Base-by-base conservation (phyloP, 2,797 vertebrate genomes). In the Rhynchotus rufescens region DNA sequence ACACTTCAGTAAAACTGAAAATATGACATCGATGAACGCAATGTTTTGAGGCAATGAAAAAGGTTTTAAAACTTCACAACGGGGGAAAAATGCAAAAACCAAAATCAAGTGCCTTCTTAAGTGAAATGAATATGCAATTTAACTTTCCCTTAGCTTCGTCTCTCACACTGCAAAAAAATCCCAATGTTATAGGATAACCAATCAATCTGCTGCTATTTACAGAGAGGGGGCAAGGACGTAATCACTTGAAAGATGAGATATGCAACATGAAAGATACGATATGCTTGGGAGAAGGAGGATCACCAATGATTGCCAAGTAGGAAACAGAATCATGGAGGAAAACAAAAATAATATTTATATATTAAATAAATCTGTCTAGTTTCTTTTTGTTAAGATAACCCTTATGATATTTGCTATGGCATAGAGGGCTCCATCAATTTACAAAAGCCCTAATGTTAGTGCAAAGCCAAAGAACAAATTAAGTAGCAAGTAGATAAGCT, bases 401-500 rank as follows among this genome's bases (percentile, higher is more conserved):
- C 30, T 56, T 56, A 84, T 49, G 34, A 59, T 83, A 20, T 38
- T 94, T 93, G 80, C 75, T 84, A 93, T 61, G 38, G 22, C 30
- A 51, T 32, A 62, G 4, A 78, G 47, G 42, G 28, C 32, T 89
- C 78, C 25, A 25, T 59, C 4, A 54, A 77, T 81, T 96, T 80
- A 74, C 22, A 22, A 81, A 21, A 22, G 40, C 23, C 25, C 20
- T 61, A 20, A 88, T 36, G 6, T 32, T 72, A 73, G 21, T 32
- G 16, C 47, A 90, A 56, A 94, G 36, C 12, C 10, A 73, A 88
- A 77, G 92, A 8, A 65, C 6, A 28, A 94, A 93, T 87, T 75
- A 85, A 88, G 94, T 51, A 94, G 52, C 9, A 83, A 67, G 57
- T n/a, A 91, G 62, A 57, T 78, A 51, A 82, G 62, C 25, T 95